Evolutionary conservation across 2,113 vertebrate genomes (phyloP), one percentile per base, ranked within the genome.

Genomic region (Alethe castanea): DNA sequence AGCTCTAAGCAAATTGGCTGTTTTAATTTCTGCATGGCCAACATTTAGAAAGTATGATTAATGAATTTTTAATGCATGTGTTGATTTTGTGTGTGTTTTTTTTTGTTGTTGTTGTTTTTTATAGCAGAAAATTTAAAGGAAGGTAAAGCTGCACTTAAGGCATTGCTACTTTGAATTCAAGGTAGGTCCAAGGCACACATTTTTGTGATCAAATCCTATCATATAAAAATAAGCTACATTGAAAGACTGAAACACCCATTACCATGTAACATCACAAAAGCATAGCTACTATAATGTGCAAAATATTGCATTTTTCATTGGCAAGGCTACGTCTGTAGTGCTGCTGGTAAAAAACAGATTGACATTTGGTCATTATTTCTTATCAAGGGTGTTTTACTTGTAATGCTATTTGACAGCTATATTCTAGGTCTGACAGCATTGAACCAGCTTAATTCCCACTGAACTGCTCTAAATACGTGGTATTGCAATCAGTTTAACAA

Each of bases 401-500:
- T 98, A 99, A 99, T 99, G 97, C 98, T 98, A 97, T 98, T 98
- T 99, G 99, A 99, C 99, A 99, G 98, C 98, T 98, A 98, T 98
- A 98, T 98, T 98, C 98, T 94, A 96, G 98, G 98, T 98, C 98
- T 99, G 98, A 99, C 98, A 99, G 98, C 98, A 98, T 96, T 98
- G 98, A 99, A 99, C 98, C 99, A 98, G 98, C 98, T 98, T 99
- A 99, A 98, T 98, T 98, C 98, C 98, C 98, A 98, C 98, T 97
- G 98, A 98, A 98, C 98, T 98, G 98, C 98, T 99, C 98, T 99
- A 99, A 99, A 99, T 99, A 99, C 98, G 98, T 98, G 98, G 98
- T 98, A 98, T 98, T 98, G 98, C 98, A 98, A 99, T 99, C 98
- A 99, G 98, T 99, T 99, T 99, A 99, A 99, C 98, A 99, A 98